These are phyloP conservation scores for Platorchestia sp. DNA, from an alignment of 1,140 invertebrate genomes.

Conservation along the genomic window DNA sequence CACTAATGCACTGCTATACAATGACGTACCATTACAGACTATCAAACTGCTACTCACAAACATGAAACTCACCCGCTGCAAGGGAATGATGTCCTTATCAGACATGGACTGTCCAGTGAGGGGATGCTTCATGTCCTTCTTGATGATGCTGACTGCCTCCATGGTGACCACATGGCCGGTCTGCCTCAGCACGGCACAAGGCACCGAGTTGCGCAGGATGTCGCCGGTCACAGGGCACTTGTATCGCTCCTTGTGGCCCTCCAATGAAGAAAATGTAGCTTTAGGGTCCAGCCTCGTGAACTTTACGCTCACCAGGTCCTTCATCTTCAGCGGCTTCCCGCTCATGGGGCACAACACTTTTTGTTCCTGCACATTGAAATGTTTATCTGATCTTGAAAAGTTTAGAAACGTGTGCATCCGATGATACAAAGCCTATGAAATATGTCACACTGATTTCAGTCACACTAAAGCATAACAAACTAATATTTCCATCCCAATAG, in stretches of 20 bases:
- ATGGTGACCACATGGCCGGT: slow-evolving; percentile 97
- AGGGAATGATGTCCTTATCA: slow-evolving; percentile 92
- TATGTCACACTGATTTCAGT: too few species aligned
- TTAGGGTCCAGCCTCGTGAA: slow-evolving; percentile 90
- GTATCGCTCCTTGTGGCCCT: slow-evolving; percentile 79
- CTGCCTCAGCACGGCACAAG: slow-evolving; percentile 90
- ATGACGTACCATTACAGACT: too few species aligned
- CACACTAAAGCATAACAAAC: too few species aligned
- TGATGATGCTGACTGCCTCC: slow-evolving; percentile 96
- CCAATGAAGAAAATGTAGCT: slow-evolving; percentile 76
- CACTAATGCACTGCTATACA: too few species aligned
- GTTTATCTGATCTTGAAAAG: too few species aligned
- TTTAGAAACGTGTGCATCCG: too few species aligned
- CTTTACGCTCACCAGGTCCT: slow-evolving; percentile 94
- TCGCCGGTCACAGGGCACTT: slow-evolving; percentile 99
- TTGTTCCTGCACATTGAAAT: slow-evolving; percentile 76
- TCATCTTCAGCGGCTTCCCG: slow-evolving; percentile 88
- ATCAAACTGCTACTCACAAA: too few species aligned
- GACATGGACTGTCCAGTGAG: slow-evolving; percentile 88
- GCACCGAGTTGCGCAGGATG: slow-evolving; percentile 92
- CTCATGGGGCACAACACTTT: slow-evolving; percentile 96
- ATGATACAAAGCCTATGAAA: too few species aligned
- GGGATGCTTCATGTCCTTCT: slow-evolving; percentile 97
- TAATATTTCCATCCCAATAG: too few species aligned
- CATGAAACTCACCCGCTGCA: slow-evolving; percentile 83